phyloP scores from a whole-genome alignment of 2,797 vertebrate genomes.

The Clarias platycephalus region DNA sequence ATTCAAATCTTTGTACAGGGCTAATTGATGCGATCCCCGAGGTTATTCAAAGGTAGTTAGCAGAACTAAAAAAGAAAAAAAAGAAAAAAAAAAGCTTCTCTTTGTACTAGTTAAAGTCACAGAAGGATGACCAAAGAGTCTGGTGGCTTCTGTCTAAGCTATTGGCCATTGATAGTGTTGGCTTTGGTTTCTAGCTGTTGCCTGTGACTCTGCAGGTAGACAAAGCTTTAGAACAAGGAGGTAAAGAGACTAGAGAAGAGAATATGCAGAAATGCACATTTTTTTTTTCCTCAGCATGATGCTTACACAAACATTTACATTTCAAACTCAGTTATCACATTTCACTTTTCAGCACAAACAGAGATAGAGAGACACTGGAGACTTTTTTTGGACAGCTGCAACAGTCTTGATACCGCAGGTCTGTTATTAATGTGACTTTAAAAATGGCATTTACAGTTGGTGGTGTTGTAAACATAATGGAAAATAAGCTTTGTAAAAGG shows the following conservation, averaged over 20 bases:
- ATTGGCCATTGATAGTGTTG: slow-evolving; percentile 99
- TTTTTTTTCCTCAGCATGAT: slow-evolving; percentile 76
- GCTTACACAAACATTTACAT: slow-evolving; percentile 85
- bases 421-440: slow-evolving; percentile 76
- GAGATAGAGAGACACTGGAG: slow-evolving; percentile 84
- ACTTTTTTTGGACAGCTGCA: slow-evolving; percentile 77
- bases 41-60: slow-evolving; percentile 99
- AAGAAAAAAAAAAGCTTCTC: slow-evolving; percentile 81
- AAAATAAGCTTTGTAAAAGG: slow-evolving; percentile 51
- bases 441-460: slow-evolving; percentile 99
- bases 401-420: slow-evolving; percentile 93
- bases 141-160: slow-evolving; percentile 98
- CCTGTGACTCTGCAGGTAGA: slow-evolving; percentile 99
- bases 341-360: slow-evolving; percentile 92
- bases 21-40: slow-evolving; percentile 98
- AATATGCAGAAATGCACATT: slow-evolving; percentile 93
- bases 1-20: slow-evolving; percentile 89
- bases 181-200: slow-evolving; percentile 99
- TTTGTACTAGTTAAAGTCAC: slow-evolving; percentile 99
- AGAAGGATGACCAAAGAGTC: slow-evolving; percentile 93
- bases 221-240: slow-evolving; percentile 99
- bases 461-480: slow-evolving; percentile 74
- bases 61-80: slow-evolving; percentile 68
- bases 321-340: slow-evolving; percentile 86
- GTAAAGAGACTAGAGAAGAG: slow-evolving; percentile 97